These are phyloP conservation scores for Exephanes ischioxanthus DNA, from an alignment of 2,888 invertebrate species.

Conservation along the genomic window DNA sequence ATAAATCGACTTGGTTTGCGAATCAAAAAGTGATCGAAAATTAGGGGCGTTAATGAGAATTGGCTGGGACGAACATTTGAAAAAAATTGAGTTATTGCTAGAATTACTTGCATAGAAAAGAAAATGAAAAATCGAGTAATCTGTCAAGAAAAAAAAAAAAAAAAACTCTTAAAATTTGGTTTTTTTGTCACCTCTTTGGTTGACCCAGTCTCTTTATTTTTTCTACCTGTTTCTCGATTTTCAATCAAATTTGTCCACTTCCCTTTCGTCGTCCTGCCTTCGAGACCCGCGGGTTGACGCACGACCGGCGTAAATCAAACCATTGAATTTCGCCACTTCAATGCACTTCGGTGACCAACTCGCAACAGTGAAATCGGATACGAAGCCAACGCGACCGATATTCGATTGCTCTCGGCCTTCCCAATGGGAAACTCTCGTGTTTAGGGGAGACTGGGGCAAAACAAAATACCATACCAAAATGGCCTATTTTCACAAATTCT, in stretches of 20 bases:
- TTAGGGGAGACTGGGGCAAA: not conserved
- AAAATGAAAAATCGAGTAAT: not conserved
- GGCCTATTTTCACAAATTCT: too few relatives aligned
- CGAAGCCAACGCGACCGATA: not conserved
- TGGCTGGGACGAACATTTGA: too few relatives aligned
- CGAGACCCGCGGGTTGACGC: conserved; percentile 72
- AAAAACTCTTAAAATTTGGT: not conserved
- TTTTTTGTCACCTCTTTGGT: not conserved
- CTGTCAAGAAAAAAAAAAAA: not conserved
- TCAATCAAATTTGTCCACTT: not conserved
- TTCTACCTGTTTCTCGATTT: not conserved
- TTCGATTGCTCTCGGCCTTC: conserved; percentile 16
- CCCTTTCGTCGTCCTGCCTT: not conserved
- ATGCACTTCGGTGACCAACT: conserved; percentile 72
- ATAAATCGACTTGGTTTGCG: too few relatives aligned
- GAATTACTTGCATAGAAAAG: too few relatives aligned
- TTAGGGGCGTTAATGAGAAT: not conserved
- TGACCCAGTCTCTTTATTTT: not conserved
- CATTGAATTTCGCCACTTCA: conserved; percentile 80
- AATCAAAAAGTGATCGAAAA: not conserved
- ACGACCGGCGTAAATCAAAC: conserved; percentile 80
- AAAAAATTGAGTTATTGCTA: too few relatives aligned
- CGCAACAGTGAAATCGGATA: conserved; percentile 23
- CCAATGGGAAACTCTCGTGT: conserved; percentile 17
- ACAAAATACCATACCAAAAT: too few relatives aligned